Evolutionary conservation across 2,113 vertebrate species (phyloP).

Genomic region (Amphiprion ocellaris): DNA sequence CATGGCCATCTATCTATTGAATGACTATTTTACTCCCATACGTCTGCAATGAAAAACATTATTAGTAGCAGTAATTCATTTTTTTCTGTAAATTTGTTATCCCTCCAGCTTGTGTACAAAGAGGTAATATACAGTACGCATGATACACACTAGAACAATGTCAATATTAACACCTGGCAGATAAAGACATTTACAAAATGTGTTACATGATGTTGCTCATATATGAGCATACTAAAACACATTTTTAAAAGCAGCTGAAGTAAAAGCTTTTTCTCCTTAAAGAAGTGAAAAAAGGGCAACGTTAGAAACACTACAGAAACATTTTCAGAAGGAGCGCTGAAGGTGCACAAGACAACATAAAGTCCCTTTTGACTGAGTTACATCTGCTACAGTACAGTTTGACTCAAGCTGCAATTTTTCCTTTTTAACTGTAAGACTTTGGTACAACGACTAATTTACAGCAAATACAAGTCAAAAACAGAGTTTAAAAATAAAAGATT

Average conservation of each 20-base stretch:
- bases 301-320: too few species aligned
- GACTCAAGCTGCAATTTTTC: neutral
- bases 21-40: too few species aligned
- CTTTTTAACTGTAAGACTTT: neutral
- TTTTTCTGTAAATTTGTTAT: too few species aligned
- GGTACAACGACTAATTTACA: neutral
- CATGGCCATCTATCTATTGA: too few species aligned
- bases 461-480: neutral
- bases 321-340: neutral
- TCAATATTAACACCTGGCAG: too few species aligned
- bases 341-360: neutral
- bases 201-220: neutral
- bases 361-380: neutral
- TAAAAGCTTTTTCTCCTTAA: neutral
- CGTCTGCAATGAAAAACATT: too few species aligned
- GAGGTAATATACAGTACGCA: slow-evolving; percentile 1
- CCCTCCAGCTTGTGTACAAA: neutral
- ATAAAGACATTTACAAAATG: neutral
- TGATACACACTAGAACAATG: neutral
- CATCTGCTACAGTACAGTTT: neutral
- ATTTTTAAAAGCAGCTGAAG: too few species aligned
- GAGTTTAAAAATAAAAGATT: neutral
- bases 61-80: too few species aligned
- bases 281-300: neutral
- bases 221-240: neutral